These are phyloP conservation scores for Drosophila diplacantha DNA, from an alignment of 2,888 invertebrate species.

Conservation along the genomic window DNA sequence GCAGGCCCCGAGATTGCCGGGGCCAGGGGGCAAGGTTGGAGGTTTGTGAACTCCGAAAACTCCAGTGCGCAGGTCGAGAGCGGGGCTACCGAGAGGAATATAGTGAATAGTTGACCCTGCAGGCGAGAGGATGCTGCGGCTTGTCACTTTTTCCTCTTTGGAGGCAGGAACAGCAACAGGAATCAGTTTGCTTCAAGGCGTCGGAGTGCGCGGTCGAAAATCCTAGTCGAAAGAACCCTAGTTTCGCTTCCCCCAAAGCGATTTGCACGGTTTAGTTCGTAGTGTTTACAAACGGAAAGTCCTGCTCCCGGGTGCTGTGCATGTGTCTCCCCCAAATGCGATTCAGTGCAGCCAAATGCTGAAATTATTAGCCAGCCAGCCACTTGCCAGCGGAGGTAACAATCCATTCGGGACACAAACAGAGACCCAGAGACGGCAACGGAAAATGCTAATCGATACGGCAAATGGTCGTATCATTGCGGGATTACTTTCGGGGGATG, in stretches of 20 bases:
- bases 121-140: conserved; percentile 40
- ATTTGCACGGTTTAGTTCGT: conserved; percentile 7
- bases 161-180: conserved; percentile 55
- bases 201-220: conserved; percentile 41
- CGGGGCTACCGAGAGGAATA: conserved; percentile 1
- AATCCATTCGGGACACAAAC: conserved; percentile 6
- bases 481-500: conserved; percentile 8
- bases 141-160: conserved; percentile 12
- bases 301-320: conserved; percentile 7
- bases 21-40: conserved; percentile 31
- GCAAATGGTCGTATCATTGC: conserved; percentile 25
- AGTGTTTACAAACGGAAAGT: conserved; percentile 28
- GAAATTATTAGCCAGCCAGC: conserved; percentile 22
- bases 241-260: background rate
- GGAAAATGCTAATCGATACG: conserved; percentile 35
- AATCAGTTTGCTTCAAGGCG: conserved; percentile 59
- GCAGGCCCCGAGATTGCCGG: conserved; percentile 15
- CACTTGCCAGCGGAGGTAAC: conserved; percentile 21
- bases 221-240: conserved; percentile 3
- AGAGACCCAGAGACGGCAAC: background rate
- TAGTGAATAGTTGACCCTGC: conserved; percentile 10
- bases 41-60: conserved; percentile 35
- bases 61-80: conserved; percentile 53
- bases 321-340: conserved; percentile 14
- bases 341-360: conserved; percentile 26